These are phyloP conservation scores for Synodontis membranacea DNA, from an alignment of 2,113 vertebrate species.

Conservation along the genomic window DNA sequence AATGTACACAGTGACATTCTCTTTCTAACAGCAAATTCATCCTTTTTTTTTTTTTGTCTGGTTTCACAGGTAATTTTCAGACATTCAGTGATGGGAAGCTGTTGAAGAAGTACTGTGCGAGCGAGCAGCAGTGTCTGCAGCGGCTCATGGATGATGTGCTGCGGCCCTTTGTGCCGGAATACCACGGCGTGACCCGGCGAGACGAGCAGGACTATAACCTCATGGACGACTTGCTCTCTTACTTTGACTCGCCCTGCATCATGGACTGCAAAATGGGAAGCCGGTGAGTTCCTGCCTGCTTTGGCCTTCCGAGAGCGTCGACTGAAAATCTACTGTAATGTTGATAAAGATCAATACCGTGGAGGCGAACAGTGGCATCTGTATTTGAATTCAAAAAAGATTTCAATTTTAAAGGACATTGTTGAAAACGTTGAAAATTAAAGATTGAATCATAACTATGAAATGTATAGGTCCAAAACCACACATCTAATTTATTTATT, in stretches of 20 bases:
- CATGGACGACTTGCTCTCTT: constrained; percentile 83
- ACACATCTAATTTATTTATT: neutral
- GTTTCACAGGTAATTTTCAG: constrained; percentile 77
- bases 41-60: too few species aligned
- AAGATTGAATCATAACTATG: neutral
- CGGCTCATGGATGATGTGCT: constrained; percentile 76
- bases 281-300: constrained; percentile 66
- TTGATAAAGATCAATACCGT: neutral
- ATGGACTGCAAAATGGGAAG: constrained; percentile 92
- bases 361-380: neutral
- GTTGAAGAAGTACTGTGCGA: constrained; percentile 80
- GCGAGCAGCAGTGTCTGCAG: constrained; percentile 79
- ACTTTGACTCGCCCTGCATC: constrained; percentile 79
- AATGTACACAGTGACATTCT: too few species aligned
- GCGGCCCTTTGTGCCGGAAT: constrained; percentile 77
- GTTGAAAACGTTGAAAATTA: neutral
- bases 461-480: neutral
- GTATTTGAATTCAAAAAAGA: neutral
- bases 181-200: constrained; percentile 74
- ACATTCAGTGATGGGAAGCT: constrained; percentile 78
- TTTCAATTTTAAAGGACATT: neutral
- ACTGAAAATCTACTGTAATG: neutral
- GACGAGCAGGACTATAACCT: constrained; percentile 81
- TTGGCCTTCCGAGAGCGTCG: neutral
- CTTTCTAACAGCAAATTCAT: too few species aligned